These are phyloP conservation scores for Rana temporaria DNA, from an alignment of 2,113 vertebrate genomes.

Conservation along the genomic window DNA sequence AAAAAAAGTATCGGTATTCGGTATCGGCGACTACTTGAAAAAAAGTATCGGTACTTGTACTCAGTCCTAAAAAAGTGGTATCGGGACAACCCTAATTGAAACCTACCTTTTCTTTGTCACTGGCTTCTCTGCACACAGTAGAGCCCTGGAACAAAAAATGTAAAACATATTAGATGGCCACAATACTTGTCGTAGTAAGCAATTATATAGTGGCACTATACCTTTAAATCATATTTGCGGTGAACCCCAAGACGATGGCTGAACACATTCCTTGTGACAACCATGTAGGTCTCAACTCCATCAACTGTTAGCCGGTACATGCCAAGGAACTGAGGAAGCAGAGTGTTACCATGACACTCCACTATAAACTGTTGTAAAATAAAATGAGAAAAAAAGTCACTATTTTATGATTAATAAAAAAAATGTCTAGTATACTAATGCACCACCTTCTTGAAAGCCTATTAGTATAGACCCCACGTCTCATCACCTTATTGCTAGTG, in stretches of 20 bases:
- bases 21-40: no score
- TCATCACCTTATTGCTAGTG: no score
- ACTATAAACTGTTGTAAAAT: conserved; percentile 86
- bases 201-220: conserved; percentile 56
- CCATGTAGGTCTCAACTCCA: conserved; percentile 96
- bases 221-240: conserved; percentile 97
- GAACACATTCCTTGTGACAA: conserved; percentile 94
- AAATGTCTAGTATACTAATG: no score
- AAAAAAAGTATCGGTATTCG: no score
- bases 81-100: no score
- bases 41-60: no score
- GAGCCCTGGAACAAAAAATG: conserved; percentile 79
- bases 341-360: conserved; percentile 95
- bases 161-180: background rate
- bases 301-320: conserved; percentile 98
- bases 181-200: background rate
- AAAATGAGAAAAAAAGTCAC: background rate
- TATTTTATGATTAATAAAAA: background rate
- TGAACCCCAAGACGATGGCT: conserved; percentile 93
- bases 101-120: conserved; percentile 92
- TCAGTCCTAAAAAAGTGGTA: no score
- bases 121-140: conserved; percentile 93
- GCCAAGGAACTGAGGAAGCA: conserved; percentile 95
- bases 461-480: no score
- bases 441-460: no score